Base-by-base conservation (phyloP, 2,113 vertebrate species). In the Vicugna pacos region DNA sequence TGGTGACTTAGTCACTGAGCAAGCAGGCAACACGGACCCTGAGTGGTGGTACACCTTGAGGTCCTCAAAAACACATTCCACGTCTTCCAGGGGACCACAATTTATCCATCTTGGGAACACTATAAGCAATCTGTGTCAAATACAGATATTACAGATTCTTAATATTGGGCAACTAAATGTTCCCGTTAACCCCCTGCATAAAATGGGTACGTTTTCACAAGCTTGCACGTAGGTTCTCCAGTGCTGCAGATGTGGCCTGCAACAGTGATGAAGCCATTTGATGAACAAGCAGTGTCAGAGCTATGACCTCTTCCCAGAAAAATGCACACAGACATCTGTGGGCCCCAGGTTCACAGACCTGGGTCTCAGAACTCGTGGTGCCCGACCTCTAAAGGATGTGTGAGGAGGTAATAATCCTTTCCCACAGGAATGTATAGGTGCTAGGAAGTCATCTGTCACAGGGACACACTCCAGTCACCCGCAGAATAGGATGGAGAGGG, bases 21-120 rank as follows among this genome's bases (percentile, higher is more conserved):
- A 86, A 89, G 83, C 50, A 75, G 42, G 42, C 76, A 86, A 82
- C 93, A 42, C 22, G 69, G 94, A 82, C n/a, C 87, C 46, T 46
- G 35, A 73, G 52, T 26, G 50, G 13, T 48, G 52, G 28, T 28
- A 64, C 10, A 79, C 70, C 54, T 75, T 28, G 81, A 84, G 60
- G 73, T 56, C 60, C 58, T 89, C 50, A 85, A 84, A 91, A 84
- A 89, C 35, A 58, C 8, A 62, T n/a, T 24, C 30, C 15, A n/a
- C 83, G 46, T 20, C 32, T 86, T 94, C 32, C 60, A 62, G 60
- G 42, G 46, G 87, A 84, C 28, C 48, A 38, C 13, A 26, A 91
- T 76, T 70, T 90, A 79, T 94, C 69, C 54, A 76, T 38, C 46
- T 64, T 83, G 42, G 58, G 56, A 84, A 92, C 4, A 15, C 38